phyloP scores from a whole-genome alignment of 2,113 vertebrate genomes.

The Microcebus lehilahytsara region DNA sequence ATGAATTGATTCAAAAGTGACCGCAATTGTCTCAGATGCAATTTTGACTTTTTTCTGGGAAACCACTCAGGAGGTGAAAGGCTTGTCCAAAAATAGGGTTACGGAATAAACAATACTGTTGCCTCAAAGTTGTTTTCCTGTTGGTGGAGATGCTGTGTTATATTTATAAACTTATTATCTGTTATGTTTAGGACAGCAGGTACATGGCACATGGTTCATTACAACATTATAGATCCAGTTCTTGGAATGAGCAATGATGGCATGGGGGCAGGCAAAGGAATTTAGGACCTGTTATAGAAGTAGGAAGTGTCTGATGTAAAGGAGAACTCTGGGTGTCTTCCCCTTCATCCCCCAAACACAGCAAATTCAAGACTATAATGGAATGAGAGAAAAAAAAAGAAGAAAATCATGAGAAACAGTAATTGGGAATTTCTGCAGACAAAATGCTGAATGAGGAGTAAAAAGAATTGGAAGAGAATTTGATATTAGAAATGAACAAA shows the following conservation, averaged over 20 bases:
- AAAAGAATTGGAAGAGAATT: not conserved
- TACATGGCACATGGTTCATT: no score
- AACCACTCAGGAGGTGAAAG: not conserved
- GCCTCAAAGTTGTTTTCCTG: not conserved
- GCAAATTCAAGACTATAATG: not conserved
- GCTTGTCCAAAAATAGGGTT: not conserved
- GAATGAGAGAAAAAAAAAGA: not conserved
- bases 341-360: not conserved
- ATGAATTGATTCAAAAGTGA: not conserved
- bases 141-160: not conserved
- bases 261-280: not conserved
- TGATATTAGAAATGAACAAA: not conserved
- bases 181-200: not conserved
- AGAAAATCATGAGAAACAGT: not conserved
- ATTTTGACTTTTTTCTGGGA: constrained; percentile 15
- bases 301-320: not conserved
- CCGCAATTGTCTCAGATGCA: not conserved
- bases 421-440: not conserved
- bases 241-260: not conserved
- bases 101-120: not conserved
- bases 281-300: not conserved
- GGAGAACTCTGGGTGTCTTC: not conserved
- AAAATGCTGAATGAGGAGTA: not conserved
- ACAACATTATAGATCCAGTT: not conserved
- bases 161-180: not conserved